Base-by-base conservation (phyloP, 2,888 invertebrate species). In the Eugnorisma glareosa region DNA sequence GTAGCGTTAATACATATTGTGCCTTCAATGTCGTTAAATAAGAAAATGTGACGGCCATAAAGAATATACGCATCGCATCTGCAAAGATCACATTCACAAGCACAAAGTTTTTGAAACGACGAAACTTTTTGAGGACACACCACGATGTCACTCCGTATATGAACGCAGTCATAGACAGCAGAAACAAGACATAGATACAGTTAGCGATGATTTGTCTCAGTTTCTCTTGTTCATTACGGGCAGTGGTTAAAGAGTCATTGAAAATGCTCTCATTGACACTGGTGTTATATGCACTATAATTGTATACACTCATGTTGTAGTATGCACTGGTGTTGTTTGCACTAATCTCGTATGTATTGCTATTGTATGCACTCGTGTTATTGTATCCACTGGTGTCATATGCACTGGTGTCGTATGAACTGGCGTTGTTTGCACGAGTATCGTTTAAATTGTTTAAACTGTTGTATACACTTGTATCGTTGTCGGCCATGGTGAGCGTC, bases 121-220 rank as follows among this genome's bases (percentile, higher is more conserved):
- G 68, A 15, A 69, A 69, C 37, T 69, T 69, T 37, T 69, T 69
- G n/a, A 69, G 51, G 37, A 69, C 7, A n/a, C 37, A 69, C 68
- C 68, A 69, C n/a, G 68, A 51, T 18, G 21, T 13, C 11, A 43
- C 43, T 45, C 28, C 43, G 13, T 31, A 45, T 21, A n/a, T 21
- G 43, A 45, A 24, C 13, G 28, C 43, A 7, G 13, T 2, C 31
- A 67, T 7, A 31, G 66, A 66, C 21, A 43, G 40, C 21, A 21
- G 28, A 21, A 43, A 21, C 21, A 28, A 21, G 21, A 43, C 11
- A 28, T 28, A 66, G 21, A 21, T 10, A 35, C 59, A 61, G 35
- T 21, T 61, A 21, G 31, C 21, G 21, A 61, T 21, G 21, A 61
- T 35, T 61, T 31, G 31, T 61, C 59, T 31, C 18, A 35, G 59